phyloP scores from a whole-genome alignment of 1,140 invertebrate species.

The Berghia stephanieae region DNA sequence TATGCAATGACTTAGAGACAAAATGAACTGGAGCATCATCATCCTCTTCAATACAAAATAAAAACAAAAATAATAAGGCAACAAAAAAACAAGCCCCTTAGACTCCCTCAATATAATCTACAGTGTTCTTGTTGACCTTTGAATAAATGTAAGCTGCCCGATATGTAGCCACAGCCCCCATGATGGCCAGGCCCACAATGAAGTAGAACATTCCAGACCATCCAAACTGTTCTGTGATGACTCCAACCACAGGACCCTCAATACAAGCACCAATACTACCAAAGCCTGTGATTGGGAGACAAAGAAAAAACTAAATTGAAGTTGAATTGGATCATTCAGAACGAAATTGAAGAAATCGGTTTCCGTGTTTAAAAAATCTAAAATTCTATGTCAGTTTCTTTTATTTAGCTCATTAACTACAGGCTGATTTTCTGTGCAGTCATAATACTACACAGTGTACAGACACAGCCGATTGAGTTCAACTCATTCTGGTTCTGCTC shows the following conservation, averaged over 20 bases:
- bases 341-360: not conserved
- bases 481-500: too few species aligned
- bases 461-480: too few species aligned
- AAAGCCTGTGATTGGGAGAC: too few species aligned
- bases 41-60: too few species aligned
- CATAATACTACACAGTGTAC: too few species aligned
- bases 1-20: too few species aligned
- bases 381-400: not conserved
- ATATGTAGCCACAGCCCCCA: slow-evolving; percentile 61
- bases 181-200: slow-evolving; percentile 66
- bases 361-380: not conserved
- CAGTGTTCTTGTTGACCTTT: slow-evolving; percentile 1
- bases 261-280: slow-evolving; percentile 70
- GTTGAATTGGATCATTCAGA: slow-evolving; percentile 10
- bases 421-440: too few species aligned
- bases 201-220: slow-evolving; percentile 70
- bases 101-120: slow-evolving; percentile 27
- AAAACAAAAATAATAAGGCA: too few species aligned
- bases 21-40: too few species aligned
- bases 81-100: too few species aligned
- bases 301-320: too few species aligned
- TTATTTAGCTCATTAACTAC: too few species aligned
- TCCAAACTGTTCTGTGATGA: slow-evolving; percentile 66
- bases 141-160: slow-evolving; percentile 47
- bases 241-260: slow-evolving; percentile 70